phyloP scores from a whole-genome alignment of 1,140 invertebrate species.

The Neotoxoptera formosana region DNA sequence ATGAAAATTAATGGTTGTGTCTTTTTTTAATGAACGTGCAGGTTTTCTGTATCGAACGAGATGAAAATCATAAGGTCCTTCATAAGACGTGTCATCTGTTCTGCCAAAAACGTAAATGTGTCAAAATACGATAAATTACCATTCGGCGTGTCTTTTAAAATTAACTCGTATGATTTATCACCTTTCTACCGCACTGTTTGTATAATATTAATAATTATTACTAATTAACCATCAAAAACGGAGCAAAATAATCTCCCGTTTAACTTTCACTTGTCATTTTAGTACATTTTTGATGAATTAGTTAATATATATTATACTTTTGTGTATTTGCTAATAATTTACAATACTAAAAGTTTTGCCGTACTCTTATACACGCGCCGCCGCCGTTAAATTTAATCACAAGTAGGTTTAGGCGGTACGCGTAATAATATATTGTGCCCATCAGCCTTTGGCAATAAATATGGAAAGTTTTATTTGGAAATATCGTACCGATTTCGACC shows the following conservation, averaged over 20 bases:
- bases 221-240: background rate
- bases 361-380: too few relatives aligned
- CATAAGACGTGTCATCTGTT: slow-evolving; percentile 4
- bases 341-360: background rate
- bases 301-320: background rate
- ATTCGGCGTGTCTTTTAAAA: background rate
- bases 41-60: background rate
- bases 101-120: background rate
- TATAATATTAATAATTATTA: background rate
- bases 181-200: background rate
- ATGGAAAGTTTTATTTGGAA: background rate
- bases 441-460: background rate
- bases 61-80: slow-evolving; percentile 1
- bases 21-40: background rate
- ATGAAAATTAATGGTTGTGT: background rate
- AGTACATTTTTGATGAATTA: background rate
- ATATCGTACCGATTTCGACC: background rate
- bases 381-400: background rate
- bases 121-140: slow-evolving; percentile 10
- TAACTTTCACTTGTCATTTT: background rate
- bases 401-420: background rate
- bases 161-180: background rate
- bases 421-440: background rate
- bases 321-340: background rate
- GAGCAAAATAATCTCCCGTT: background rate